These are phyloP conservation scores for Endomychus coccineus DNA, from an alignment of 2,888 invertebrate genomes.

Conservation along the genomic window DNA sequence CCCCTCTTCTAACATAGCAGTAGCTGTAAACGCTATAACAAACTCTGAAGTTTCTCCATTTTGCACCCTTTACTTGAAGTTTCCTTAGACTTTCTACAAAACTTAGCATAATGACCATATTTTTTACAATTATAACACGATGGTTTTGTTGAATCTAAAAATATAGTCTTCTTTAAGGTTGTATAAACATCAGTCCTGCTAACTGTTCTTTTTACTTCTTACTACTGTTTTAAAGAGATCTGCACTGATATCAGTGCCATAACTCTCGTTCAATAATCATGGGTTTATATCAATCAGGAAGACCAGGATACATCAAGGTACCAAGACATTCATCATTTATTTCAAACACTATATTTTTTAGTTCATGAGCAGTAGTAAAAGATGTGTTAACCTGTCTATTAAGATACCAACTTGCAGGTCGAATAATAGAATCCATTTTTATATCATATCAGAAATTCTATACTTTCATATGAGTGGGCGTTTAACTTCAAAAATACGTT, in stretches of 20 bases:
- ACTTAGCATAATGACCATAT: constrained; percentile 3
- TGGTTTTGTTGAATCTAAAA: too few relatives aligned
- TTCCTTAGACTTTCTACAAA: background rate
- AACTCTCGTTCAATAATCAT: constrained; percentile 26
- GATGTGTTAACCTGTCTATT: background rate
- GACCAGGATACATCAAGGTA: constrained; percentile 25
- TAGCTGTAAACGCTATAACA: background rate
- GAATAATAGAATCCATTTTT: background rate
- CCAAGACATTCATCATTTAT: constrained; percentile 26
- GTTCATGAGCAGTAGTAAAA: constrained; percentile 12
- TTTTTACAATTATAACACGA: constrained; percentile 3
- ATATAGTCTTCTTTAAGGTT: too few relatives aligned
- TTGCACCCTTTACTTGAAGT: constrained; percentile 1
- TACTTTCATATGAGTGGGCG: too few relatives aligned
- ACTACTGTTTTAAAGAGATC: constrained; percentile 27
- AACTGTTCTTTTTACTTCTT: constrained; percentile 15
- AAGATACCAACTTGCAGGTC: background rate
- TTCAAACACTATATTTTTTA: constrained; percentile 22
- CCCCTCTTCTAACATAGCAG: background rate
- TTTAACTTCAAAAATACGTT: too few relatives aligned
- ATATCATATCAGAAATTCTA: too few relatives aligned
- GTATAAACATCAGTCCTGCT: too few relatives aligned
- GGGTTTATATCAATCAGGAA: constrained; percentile 25
- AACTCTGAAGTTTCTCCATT: background rate
- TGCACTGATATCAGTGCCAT: constrained; percentile 21